Conservation (phyloP, 2,113 vertebrate genomes). For the Clinocottus analis region DNA sequence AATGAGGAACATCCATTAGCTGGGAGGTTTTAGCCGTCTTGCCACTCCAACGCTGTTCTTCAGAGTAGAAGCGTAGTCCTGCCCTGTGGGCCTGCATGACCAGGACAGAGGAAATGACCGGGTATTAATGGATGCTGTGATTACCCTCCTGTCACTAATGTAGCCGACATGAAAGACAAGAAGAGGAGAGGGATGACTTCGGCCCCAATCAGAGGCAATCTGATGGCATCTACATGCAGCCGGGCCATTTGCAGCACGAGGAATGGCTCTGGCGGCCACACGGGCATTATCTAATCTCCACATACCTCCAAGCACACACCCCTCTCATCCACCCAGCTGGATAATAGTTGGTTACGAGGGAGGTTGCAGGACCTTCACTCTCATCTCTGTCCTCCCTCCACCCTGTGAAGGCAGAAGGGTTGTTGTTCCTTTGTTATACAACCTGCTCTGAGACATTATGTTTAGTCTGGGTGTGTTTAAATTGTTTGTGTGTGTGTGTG, state of each 20-base stretch:
- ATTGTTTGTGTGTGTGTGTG: no score
- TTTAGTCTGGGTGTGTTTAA: background rate
- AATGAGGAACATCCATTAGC: conserved; percentile 77
- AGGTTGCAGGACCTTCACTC: conserved; percentile 35
- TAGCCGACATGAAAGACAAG: conserved; percentile 77
- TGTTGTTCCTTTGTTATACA: conserved; percentile 15
- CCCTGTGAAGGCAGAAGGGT: conserved; percentile 3
- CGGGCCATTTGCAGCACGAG: conserved; percentile 46
- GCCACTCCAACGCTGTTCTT: conserved; percentile 17
- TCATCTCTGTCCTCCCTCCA: conserved; percentile 26
- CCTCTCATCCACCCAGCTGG: background rate
- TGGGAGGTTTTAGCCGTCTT: conserved; percentile 41
- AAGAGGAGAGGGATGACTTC: conserved; percentile 64
- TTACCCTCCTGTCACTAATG: conserved; percentile 81
- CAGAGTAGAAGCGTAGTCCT: conserved; percentile 42
- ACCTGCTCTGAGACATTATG: background rate
- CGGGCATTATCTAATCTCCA: conserved; percentile 11
- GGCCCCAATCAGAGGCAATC: conserved; percentile 59
- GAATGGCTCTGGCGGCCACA: background rate
- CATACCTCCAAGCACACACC: conserved; percentile 1
- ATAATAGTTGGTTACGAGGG: conserved; percentile 8
- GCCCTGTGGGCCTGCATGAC: conserved; percentile 68
- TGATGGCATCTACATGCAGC: conserved; percentile 60
- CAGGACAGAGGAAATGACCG: conserved; percentile 74
- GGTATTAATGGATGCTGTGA: conserved; percentile 79